These are phyloP conservation scores for Dasypus novemcinctus DNA, from an alignment of 2,113 vertebrate genomes.

Conservation along the genomic window DNA sequence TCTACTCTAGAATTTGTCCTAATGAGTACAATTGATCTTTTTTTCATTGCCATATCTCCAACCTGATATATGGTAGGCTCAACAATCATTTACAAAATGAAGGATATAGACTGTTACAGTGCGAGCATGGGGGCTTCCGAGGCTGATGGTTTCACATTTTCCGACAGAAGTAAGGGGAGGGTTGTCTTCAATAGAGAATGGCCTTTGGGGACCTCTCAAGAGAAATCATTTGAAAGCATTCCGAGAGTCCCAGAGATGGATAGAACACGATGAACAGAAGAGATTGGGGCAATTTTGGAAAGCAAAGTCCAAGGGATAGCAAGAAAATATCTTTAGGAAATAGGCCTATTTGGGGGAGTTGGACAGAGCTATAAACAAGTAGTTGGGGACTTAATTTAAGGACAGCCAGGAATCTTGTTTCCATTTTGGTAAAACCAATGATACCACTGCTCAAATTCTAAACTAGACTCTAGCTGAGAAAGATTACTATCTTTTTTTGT, in stretches of 20 bases:
- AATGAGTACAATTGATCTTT: neutral
- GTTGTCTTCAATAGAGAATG: neutral
- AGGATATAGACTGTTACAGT: neutral
- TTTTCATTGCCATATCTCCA: neutral
- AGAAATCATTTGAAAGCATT: neutral
- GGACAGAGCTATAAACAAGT: fast-evolving
- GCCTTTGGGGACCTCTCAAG: neutral
- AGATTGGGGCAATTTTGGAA: neutral
- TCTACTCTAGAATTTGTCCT: neutral
- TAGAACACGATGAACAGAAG: fast-evolving
- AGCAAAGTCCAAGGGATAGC: neutral
- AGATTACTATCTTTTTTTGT: neutral
- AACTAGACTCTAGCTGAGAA: neutral
- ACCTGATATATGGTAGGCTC: neutral
- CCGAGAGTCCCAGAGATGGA: neutral
- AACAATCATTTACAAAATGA: neutral
- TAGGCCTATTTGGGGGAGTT: fast-evolving
- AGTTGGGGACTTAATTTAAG: fast-evolving
- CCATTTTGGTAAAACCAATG: neutral
- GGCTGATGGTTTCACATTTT: neutral
- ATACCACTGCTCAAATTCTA: no score
- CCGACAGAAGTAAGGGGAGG: no score
- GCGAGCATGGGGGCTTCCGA: fast-evolving
- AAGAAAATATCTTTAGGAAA: neutral
- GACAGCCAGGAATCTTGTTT: neutral